phyloP scores from a whole-genome alignment of 2,888 invertebrate species.

The Acleris holmiana region DNA sequence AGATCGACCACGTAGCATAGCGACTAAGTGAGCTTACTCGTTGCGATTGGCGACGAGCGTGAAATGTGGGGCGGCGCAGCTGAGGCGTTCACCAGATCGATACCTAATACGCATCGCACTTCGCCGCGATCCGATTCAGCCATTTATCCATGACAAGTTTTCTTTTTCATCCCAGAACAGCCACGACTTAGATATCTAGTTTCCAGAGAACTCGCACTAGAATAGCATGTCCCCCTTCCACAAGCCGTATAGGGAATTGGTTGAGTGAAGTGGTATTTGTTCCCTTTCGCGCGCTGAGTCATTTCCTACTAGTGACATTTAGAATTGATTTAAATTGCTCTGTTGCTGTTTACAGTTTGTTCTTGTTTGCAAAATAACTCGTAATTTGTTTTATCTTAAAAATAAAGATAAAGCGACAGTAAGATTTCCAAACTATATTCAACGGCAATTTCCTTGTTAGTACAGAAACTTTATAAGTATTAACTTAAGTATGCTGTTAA shows the following conservation, averaged over 20 bases:
- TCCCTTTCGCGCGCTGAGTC: constrained; percentile 1
- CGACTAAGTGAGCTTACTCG: constrained; percentile 55
- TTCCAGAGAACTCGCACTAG: constrained; percentile 15
- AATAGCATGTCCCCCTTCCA: constrained; percentile 5
- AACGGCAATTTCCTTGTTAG: background rate
- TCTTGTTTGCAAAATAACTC: background rate
- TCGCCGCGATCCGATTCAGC: constrained; percentile 67
- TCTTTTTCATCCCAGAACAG: constrained; percentile 11
- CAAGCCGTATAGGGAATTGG: constrained; percentile 1
- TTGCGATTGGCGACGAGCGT: constrained; percentile 67
- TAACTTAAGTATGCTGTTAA: background rate
- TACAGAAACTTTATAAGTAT: background rate
- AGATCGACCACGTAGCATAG: constrained; percentile 36
- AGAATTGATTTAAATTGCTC: constrained; percentile 3
- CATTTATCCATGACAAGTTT: constrained; percentile 51
- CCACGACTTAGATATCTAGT: constrained; percentile 1
- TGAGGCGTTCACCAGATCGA: constrained; percentile 76
- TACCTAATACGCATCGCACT: constrained; percentile 77
- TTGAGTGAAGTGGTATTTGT: background rate
- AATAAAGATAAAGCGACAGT: background rate
- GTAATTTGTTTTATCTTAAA: background rate
- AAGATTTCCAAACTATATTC: constrained; percentile 4
- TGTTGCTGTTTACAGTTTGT: background rate
- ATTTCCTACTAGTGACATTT: background rate
- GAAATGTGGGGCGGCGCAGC: constrained; percentile 76